These are phyloP conservation scores for Ictalurus punctatus DNA, from an alignment of 2,113 vertebrate genomes.

Conservation along the genomic window DNA sequence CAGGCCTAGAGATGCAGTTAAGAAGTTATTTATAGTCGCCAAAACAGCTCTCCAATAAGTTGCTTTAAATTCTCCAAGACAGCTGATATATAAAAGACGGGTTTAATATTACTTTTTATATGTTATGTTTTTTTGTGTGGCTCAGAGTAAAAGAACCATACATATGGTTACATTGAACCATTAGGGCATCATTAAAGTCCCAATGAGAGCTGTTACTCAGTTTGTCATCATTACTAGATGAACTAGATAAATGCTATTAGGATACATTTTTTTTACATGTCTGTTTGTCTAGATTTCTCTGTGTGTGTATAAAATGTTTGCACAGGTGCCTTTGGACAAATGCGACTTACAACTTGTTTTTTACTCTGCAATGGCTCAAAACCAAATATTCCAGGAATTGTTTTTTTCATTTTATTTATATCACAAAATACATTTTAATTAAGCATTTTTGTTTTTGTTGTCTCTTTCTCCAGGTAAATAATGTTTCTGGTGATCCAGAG, in stretches of 20 bases:
- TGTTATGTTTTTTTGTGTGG: neutral
- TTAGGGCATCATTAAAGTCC: neutral
- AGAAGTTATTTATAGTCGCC: neutral
- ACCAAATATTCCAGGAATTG: neutral
- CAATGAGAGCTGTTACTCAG: neutral
- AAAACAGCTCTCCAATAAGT: neutral
- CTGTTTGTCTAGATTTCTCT: neutral
- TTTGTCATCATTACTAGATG: neutral
- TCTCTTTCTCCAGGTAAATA: slow-evolving; percentile 77
- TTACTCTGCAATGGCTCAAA: neutral
- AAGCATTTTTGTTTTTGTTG: neutral
- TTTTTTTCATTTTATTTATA: no score
- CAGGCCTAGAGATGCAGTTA: neutral
- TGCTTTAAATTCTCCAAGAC: neutral
- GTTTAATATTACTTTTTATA: neutral
- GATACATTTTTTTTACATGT: neutral
- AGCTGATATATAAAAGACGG: neutral
- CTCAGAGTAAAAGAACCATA: neutral
- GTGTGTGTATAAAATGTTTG: neutral
- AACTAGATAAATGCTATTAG: neutral
- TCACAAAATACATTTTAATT: neutral
- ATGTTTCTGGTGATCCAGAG: slow-evolving; percentile 67
- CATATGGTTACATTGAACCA: neutral
- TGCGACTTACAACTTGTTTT: slow-evolving; percentile 47
- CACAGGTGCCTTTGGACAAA: neutral